Percentiles rank a stretch among this genome's conserved stretches.
Conservation (phyloP, 53 echinoderm and acorn worm genomes). For the Actinopyga echinites region DNA sequence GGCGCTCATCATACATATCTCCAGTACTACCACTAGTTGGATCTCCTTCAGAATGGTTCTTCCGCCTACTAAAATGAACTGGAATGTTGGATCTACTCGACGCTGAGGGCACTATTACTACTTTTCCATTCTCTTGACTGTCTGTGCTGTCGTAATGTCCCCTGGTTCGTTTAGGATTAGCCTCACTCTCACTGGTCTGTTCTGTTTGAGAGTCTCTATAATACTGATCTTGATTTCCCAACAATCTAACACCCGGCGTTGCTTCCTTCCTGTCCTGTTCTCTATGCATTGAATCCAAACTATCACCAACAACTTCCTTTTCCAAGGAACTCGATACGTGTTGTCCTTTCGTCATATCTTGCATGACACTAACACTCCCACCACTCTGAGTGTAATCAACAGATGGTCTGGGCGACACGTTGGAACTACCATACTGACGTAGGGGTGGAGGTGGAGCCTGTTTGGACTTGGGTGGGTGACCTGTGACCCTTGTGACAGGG, state of each 20-base stretch:
- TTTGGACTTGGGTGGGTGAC: neutral
- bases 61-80: neutral
- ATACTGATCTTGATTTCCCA: neutral
- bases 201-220: constrained; percentile 17
- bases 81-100: neutral
- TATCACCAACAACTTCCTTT: constrained; percentile 36
- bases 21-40: neutral
- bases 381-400: constrained; percentile 1
- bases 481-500: constrained; percentile 2
- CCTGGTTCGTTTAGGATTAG: neutral
- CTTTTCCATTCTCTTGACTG: neutral
- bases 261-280: neutral
- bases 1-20: constrained; percentile 21
- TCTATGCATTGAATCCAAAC: neutral
- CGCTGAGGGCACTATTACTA: constrained; percentile 17
- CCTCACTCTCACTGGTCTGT: neutral
- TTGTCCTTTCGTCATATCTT: neutral
- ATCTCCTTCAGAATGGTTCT: constrained; percentile 37
- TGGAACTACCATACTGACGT: constrained; percentile 8
- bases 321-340: constrained; percentile 11
- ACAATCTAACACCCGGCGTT: neutral
- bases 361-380: neutral
- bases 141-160: neutral
- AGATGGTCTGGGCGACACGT: neutral
- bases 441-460: constrained; percentile 34